Evolutionary conservation across 2,797 vertebrate genomes (phyloP).

Genomic region (Sebastes miniatus): DNA sequence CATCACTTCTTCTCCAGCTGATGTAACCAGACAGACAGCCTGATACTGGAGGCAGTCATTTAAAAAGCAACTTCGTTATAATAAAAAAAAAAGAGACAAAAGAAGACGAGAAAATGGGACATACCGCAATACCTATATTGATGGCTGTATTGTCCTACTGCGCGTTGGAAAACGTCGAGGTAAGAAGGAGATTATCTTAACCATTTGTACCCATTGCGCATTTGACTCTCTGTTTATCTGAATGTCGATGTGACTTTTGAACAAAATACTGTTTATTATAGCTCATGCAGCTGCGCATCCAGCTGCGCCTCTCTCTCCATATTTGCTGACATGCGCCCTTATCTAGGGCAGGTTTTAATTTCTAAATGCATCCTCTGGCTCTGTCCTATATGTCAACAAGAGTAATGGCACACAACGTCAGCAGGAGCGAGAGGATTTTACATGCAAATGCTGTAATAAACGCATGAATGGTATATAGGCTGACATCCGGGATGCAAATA

Average conservation of each 20-base stretch:
- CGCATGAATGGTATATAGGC: not conserved
- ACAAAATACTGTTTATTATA: not conserved
- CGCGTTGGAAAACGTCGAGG: constrained; percentile 79
- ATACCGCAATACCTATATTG: constrained; percentile 75
- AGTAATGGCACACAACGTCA: constrained; percentile 40
- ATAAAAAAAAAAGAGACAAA: constrained; percentile 31
- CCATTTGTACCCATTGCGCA: constrained; percentile 35
- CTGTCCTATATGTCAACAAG: constrained; percentile 39
- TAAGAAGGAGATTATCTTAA: constrained; percentile 64
- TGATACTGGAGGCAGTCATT: constrained; percentile 54
- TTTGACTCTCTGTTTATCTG: constrained; percentile 3
- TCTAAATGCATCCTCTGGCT: constrained; percentile 54
- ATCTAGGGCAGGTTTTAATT: constrained; percentile 63
- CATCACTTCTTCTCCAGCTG: constrained; percentile 51
- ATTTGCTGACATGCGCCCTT: constrained; percentile 45
- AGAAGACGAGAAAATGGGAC: constrained; percentile 80
- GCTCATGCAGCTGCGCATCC: not conserved
- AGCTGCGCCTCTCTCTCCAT: constrained; percentile 6
- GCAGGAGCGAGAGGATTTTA: not conserved
- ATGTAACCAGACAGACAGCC: constrained; percentile 58
- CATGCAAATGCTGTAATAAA: not conserved
- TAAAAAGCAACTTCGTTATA: constrained; percentile 38
- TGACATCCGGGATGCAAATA: not conserved
- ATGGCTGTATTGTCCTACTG: constrained; percentile 80
- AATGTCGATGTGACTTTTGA: not conserved